Evolutionary conservation across 2,888 invertebrate species (phyloP).

Genomic region (Hesperia comma): DNA sequence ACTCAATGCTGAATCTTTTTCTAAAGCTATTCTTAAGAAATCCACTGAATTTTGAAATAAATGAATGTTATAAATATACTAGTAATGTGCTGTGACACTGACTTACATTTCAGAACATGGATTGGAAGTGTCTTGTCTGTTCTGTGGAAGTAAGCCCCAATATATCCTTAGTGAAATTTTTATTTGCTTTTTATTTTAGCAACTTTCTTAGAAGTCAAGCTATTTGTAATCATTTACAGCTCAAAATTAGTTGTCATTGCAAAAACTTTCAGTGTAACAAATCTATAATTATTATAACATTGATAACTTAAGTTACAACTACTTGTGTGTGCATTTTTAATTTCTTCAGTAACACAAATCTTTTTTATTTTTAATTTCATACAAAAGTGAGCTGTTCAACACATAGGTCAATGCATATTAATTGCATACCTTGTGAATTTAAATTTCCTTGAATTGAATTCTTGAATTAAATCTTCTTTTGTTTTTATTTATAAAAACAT

Average conservation of each 20-base stretch:
- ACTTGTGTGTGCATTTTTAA: too few species aligned
- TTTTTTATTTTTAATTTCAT: too few species aligned
- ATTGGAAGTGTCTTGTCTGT: constrained; percentile 69
- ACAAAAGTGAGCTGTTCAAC: too few species aligned
- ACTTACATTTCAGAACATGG: constrained; percentile 74
- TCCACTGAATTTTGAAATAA: background rate
- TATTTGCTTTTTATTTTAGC: constrained; percentile 17
- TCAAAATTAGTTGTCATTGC: background rate
- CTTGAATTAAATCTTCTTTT: too few species aligned
- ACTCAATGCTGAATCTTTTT: too few species aligned
- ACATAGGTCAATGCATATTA: too few species aligned
- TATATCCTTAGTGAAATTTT: constrained; percentile 36
- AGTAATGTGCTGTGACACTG: constrained; percentile 30
- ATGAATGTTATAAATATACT: background rate
- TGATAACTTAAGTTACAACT: too few species aligned
- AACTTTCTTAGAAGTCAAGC: background rate
- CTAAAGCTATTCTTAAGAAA: too few species aligned
- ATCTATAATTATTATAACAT: background rate
- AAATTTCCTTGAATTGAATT: too few species aligned
- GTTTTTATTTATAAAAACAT: too few species aligned
- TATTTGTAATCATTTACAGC: background rate
- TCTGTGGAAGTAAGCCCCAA: constrained; percentile 76
- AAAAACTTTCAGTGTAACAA: constrained; percentile 2
- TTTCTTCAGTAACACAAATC: too few species aligned
- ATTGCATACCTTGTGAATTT: too few species aligned